Conservation (phyloP, 2,888 invertebrate genomes). For the Cyclophora albipunctata region DNA sequence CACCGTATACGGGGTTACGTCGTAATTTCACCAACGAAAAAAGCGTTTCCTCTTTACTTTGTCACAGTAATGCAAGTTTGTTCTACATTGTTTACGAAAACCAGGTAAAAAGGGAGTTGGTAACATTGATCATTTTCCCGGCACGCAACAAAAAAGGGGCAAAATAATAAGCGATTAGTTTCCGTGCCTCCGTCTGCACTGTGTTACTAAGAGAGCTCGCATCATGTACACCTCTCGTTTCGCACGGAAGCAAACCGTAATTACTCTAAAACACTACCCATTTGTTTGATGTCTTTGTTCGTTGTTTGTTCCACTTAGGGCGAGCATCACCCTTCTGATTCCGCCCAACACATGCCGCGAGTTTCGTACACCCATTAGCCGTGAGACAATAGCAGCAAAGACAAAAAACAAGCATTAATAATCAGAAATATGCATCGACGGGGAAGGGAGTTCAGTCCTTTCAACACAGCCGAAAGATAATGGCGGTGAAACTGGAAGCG, state of each 20-base stretch:
- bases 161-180: constrained; percentile 60
- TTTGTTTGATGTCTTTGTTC: constrained; percentile 76
- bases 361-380: constrained; percentile 62
- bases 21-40: constrained; percentile 28
- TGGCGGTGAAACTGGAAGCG: constrained; percentile 50
- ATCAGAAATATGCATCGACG: constrained; percentile 70
- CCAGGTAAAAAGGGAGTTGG: constrained; percentile 34
- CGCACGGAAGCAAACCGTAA: constrained; percentile 70
- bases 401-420: constrained; percentile 73
- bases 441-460: constrained; percentile 45
- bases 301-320: constrained; percentile 73
- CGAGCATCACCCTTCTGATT: constrained; percentile 67
- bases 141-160: constrained; percentile 52
- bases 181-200: constrained; percentile 27
- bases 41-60: constrained; percentile 31
- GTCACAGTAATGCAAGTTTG: constrained; percentile 30
- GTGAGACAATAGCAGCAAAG: constrained; percentile 60
- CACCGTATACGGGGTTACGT: constrained; percentile 23
- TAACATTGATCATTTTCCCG: constrained; percentile 50
- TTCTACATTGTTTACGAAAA: constrained; percentile 39
- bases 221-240: constrained; percentile 65
- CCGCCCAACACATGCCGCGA: constrained; percentile 63
- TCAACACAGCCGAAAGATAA: constrained; percentile 46
- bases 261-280: constrained; percentile 76
- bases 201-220: constrained; percentile 41